These are phyloP conservation scores for Siniperca obscura DNA, from an alignment of 2,797 vertebrate genomes.

Conservation along the genomic window DNA sequence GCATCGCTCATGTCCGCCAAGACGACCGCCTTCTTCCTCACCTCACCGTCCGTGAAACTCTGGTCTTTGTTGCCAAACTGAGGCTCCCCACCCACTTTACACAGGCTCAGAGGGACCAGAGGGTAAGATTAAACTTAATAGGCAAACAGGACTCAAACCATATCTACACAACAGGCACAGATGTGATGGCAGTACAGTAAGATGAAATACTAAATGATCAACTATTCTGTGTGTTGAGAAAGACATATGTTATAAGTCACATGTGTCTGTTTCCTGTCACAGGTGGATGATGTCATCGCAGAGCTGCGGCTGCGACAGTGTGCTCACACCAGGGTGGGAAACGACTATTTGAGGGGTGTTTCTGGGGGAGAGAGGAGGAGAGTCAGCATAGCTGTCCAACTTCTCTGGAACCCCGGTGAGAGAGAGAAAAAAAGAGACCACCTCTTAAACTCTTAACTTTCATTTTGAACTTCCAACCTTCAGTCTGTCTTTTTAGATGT, in stretches of 20 bases:
- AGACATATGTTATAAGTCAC: not conserved
- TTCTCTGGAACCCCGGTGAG: constrained; percentile 98
- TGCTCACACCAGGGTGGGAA: constrained; percentile 93
- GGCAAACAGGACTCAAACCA: not conserved
- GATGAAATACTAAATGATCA: not conserved
- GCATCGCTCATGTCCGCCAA: constrained; percentile 92
- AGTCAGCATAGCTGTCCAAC: constrained; percentile 96
- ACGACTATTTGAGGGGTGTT: constrained; percentile 89
- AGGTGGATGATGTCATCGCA: constrained; percentile 97
- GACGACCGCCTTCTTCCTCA: constrained; percentile 95
- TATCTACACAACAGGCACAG: not conserved
- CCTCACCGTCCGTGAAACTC: constrained; percentile 94
- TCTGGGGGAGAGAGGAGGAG: constrained; percentile 94
- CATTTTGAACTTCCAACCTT: not conserved
- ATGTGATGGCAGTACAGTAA: not conserved
- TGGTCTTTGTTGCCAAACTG: constrained; percentile 91
- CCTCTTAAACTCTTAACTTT: not conserved
- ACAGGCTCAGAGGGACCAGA: constrained; percentile 90
- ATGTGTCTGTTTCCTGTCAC: constrained; percentile 21
- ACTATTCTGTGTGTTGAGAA: not conserved
- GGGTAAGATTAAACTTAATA: constrained; percentile 82
- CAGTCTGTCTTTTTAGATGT: not conserved
- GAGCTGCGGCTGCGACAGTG: constrained; percentile 95
- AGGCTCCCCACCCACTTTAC: constrained; percentile 92
- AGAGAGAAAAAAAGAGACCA: not conserved